Evolutionary conservation across 2,888 invertebrate species (phyloP).

Genomic region (Agonum fuliginosum): DNA sequence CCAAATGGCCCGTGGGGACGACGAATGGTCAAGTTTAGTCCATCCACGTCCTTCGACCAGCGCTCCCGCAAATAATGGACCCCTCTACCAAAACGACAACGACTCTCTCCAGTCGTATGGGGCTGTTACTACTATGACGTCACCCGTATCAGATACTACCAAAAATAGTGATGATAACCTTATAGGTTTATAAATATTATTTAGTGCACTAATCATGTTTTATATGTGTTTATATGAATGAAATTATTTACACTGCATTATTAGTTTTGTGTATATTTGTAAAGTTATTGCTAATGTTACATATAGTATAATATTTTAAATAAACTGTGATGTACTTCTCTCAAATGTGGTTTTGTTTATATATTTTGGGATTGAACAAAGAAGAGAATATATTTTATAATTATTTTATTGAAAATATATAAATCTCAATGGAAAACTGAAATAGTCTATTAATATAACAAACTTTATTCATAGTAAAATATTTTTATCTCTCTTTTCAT

Average conservation of each 20-base stretch:
- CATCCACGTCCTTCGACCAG: constrained; percentile 67
- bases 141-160: constrained; percentile 33
- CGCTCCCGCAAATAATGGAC: constrained; percentile 65
- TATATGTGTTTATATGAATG: constrained; percentile 43
- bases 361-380: neutral
- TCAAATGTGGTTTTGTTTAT: neutral
- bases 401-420: neutral
- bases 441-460: neutral
- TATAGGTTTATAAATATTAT: constrained; percentile 52
- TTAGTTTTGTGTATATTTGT: constrained; percentile 25
- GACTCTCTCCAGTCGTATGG: constrained; percentile 62
- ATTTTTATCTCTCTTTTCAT: neutral
- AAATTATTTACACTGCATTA: constrained; percentile 28
- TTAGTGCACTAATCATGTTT: constrained; percentile 38
- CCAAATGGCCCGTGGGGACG: constrained; percentile 82
- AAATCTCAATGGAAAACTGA: neutral
- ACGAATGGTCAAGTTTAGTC: constrained; percentile 73
- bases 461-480: neutral
- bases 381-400: neutral
- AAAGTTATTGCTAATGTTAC: constrained; percentile 35
- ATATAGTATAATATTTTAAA: constrained; percentile 51
- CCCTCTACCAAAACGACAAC: constrained; percentile 68
- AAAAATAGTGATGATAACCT: constrained; percentile 57
- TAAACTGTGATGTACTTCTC: constrained; percentile 54
- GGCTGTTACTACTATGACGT: constrained; percentile 42